A percentile compares a stretch with the other conserved stretches of the same genome.
Evolutionary conservation across 2,113 vertebrate genomes (phyloP).

Genomic region (Cinclus cinclus): DNA sequence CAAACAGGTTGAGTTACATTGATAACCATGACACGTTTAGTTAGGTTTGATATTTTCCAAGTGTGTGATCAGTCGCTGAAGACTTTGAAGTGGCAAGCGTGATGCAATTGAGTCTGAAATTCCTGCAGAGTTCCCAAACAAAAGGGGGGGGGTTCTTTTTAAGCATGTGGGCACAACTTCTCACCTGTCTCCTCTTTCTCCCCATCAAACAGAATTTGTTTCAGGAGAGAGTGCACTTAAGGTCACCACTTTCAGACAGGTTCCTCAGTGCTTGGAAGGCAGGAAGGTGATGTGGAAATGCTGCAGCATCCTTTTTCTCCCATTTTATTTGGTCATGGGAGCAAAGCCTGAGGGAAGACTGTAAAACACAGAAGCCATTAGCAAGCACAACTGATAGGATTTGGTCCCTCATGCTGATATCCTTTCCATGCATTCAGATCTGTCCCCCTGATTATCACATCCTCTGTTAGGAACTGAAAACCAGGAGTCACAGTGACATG

Average conservation of each 20-base stretch:
- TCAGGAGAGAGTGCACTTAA: not conserved
- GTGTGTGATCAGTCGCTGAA: not conserved
- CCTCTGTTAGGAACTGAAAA: not conserved
- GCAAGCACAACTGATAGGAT: not conserved
- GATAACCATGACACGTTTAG: not conserved
- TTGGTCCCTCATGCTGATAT: not conserved
- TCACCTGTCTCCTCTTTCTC: not conserved
- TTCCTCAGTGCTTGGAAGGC: not conserved
- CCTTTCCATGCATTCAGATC: not conserved
- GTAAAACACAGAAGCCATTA: not conserved
- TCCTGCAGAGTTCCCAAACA: not conserved
- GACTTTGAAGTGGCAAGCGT: constrained; percentile 2
- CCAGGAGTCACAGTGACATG: not conserved
- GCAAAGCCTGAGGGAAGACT: not conserved
- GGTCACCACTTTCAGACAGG: not conserved
- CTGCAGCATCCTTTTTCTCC: not conserved
- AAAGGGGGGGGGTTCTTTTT: not conserved
- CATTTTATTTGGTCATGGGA: not conserved
- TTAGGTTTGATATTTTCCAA: constrained; percentile 34
- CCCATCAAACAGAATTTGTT: not conserved
- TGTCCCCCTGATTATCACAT: not conserved
- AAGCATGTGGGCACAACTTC: not conserved
- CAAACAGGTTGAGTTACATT: not conserved
- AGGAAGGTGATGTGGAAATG: not conserved
- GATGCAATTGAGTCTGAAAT: constrained; percentile 1